phyloP scores from a whole-genome alignment of 2,113 vertebrate genomes.

The Elephas maximus region DNA sequence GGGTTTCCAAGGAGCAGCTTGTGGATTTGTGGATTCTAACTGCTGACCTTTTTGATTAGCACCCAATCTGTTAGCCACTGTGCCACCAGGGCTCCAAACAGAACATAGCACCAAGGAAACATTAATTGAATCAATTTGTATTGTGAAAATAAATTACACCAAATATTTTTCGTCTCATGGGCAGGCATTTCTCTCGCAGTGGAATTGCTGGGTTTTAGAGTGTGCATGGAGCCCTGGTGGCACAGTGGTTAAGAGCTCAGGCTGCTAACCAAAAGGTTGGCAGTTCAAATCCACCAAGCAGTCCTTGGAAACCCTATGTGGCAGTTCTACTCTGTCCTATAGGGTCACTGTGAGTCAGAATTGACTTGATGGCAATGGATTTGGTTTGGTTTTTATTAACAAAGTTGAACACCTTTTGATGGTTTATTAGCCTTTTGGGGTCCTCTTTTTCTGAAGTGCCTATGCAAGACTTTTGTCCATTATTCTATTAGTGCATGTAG shows the following conservation, averaged over 20 bases:
- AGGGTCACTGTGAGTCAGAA: too few species aligned
- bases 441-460: background rate
- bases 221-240: background rate
- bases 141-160: slow-evolving; percentile 23
- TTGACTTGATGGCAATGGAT: too few species aligned
- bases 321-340: too few species aligned
- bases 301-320: too few species aligned
- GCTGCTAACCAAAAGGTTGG: too few species aligned
- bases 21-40: too few species aligned
- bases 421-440: background rate
- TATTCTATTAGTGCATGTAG: background rate
- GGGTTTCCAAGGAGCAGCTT: too few species aligned
- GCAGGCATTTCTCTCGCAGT: background rate
- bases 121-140: slow-evolving; percentile 15
- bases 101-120: background rate
- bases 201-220: background rate
- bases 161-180: background rate
- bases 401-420: background rate
- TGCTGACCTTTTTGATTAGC: too few species aligned
- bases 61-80: too few species aligned
- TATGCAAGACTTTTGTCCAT: background rate
- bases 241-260: too few species aligned
- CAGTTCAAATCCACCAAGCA: too few species aligned
- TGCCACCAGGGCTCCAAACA: too few species aligned
- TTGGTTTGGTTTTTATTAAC: background rate